These are phyloP conservation scores for Disparrhopalites patrizii DNA, from an alignment of 2,888 invertebrate genomes.

Conservation along the genomic window DNA sequence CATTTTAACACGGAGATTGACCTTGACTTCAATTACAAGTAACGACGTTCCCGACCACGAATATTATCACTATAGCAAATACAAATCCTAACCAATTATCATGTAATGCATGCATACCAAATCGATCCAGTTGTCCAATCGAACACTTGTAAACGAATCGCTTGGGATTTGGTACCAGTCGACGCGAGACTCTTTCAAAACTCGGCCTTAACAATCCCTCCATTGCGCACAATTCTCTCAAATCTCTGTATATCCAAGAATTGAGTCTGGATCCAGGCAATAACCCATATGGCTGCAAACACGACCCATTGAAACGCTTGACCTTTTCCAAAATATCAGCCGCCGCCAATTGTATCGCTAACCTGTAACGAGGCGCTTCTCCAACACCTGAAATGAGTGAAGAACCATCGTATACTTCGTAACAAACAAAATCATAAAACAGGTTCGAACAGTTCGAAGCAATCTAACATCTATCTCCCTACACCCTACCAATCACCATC, in stretches of 20 bases:
- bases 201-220: conserved; percentile 20
- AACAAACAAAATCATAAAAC: too few species aligned
- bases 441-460: too few species aligned
- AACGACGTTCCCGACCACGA: too few species aligned
- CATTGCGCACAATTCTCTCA: conserved; percentile 25
- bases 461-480: too few species aligned
- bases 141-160: conserved; percentile 29
- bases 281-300: conserved; percentile 29
- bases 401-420: too few species aligned
- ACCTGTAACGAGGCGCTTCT: conserved; percentile 28
- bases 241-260: conserved; percentile 31
- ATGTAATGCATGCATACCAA: too few species aligned
- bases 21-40: too few species aligned
- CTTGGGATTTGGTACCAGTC: background rate
- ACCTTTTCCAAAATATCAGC: conserved; percentile 33
- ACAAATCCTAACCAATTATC: too few species aligned
- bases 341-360: conserved; percentile 39
- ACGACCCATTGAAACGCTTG: background rate
- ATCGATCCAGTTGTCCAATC: conserved; percentile 29
- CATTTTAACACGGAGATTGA: too few species aligned
- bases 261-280: conserved; percentile 37
- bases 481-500: too few species aligned
- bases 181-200: background rate
- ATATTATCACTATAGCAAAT: too few species aligned
- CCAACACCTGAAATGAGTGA: conserved; percentile 22